Percentiles rank a stretch among this genome's conserved stretches.
Evolutionary conservation across 2,113 vertebrate genomes (phyloP).

Genomic region (Epinephelus fuscoguttatus): DNA sequence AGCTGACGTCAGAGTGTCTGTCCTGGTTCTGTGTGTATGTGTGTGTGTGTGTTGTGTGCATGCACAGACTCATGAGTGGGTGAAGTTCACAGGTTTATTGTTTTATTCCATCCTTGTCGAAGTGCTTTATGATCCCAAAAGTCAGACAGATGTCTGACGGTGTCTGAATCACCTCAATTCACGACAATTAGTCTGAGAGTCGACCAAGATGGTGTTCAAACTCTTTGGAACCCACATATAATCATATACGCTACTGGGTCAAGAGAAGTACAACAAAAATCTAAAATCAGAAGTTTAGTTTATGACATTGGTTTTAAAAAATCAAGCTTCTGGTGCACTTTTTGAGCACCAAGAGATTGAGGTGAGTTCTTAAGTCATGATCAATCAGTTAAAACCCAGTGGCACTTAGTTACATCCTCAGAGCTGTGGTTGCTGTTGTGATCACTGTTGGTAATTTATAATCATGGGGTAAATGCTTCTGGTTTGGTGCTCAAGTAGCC

Average conservation of each 20-base stretch:
- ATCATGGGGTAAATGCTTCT: background rate
- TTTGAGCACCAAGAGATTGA: background rate
- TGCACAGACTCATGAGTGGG: constrained; percentile 6
- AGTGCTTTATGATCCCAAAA: constrained; percentile 62
- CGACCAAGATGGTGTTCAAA: background rate
- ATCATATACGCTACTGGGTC: background rate
- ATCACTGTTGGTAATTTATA: constrained; percentile 6
- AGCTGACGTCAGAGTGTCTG: constrained; percentile 32
- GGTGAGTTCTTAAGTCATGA: background rate
- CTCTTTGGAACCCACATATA: background rate
- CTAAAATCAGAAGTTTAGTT: background rate
- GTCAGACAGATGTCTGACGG: constrained; percentile 47
- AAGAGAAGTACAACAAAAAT: background rate
- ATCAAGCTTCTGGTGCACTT: background rate
- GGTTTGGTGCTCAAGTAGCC: no score
- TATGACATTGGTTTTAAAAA: background rate
- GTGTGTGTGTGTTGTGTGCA: background rate
- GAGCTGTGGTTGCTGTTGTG: background rate
- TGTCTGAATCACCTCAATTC: constrained; percentile 50
- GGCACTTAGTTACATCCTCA: background rate
- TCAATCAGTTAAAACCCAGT: background rate
- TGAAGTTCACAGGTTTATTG: constrained; percentile 61
- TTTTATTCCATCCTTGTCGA: constrained; percentile 45
- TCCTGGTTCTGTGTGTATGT: background rate
- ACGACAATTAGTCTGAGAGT: constrained; percentile 21